Conservation (phyloP, 1,140 invertebrate genomes). For the Drosophila busckii region DNA sequence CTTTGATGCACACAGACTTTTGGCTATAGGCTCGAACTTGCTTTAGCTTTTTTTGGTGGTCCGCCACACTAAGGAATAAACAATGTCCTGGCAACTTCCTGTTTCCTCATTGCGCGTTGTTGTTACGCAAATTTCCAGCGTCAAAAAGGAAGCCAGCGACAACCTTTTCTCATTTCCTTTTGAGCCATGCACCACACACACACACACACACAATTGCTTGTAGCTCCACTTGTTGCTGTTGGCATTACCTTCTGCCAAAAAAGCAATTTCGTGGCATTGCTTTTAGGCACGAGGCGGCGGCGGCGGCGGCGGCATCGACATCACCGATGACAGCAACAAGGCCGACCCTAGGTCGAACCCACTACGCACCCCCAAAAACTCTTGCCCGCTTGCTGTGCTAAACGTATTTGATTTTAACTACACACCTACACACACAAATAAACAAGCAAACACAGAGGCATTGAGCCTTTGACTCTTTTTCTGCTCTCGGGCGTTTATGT, state of each 20-base stretch:
- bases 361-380: neutral
- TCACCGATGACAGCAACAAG: conserved; percentile 47
- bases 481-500: too few species aligned
- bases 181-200: conserved; percentile 10
- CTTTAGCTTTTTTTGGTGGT: conserved; percentile 13
- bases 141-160: conserved; percentile 47
- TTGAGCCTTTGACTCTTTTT: conserved; percentile 10
- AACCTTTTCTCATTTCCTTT: conserved; percentile 75
- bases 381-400: neutral
- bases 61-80: conserved; percentile 45
- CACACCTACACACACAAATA: neutral
- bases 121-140: conserved; percentile 51
- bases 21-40: too few species aligned
- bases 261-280: conserved; percentile 71
- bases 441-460: conserved; percentile 1
- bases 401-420: conserved; percentile 33
- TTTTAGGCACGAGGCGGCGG: conserved; percentile 41
- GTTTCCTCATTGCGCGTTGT: conserved; percentile 38
- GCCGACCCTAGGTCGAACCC: conserved; percentile 32
- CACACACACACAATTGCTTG: conserved; percentile 7
- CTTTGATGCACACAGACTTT: neutral
- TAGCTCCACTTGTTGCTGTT: conserved; percentile 49
- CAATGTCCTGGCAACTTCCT: conserved; percentile 66
- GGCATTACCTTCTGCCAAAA: conserved; percentile 49
- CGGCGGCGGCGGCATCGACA: conserved; percentile 6